These are phyloP conservation scores for Leptopilina boulardi DNA, from an alignment of 1,140 invertebrate species.

Conservation along the genomic window DNA sequence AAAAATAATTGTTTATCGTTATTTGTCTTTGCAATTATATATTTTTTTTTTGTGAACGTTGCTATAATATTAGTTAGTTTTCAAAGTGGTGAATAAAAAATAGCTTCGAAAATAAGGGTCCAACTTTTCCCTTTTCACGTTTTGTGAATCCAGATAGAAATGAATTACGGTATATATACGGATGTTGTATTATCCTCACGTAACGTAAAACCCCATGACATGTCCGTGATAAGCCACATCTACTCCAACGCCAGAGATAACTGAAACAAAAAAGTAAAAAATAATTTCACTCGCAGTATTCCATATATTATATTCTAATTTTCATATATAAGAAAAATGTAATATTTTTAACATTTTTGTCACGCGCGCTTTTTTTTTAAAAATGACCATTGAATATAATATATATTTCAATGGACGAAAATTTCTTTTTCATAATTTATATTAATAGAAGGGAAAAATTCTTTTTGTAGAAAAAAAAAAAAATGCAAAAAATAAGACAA, in stretches of 20 bases:
- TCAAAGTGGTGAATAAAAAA: background rate
- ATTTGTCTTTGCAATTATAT: too few relatives aligned
- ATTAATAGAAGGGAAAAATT: too few relatives aligned
- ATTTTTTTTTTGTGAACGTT: background rate
- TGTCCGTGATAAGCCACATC: slow-evolving; percentile 73
- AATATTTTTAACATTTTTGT: background rate
- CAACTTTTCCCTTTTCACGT: slow-evolving; percentile 1
- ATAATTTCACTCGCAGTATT: background rate
- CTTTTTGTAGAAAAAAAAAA: too few relatives aligned
- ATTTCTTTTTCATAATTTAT: too few relatives aligned
- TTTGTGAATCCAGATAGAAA: slow-evolving; percentile 56
- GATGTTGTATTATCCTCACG: slow-evolving; percentile 70
- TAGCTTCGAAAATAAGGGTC: slow-evolving; percentile 14
- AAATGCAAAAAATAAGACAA: too few relatives aligned
- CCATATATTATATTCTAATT: background rate
- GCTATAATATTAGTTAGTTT: background rate
- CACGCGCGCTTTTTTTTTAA: background rate
- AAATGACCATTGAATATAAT: too few relatives aligned
- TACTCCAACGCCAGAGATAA: slow-evolving; percentile 73
- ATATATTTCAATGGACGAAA: too few relatives aligned
- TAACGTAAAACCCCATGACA: slow-evolving; percentile 72
- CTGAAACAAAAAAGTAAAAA: slow-evolving; percentile 67
- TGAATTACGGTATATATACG: slow-evolving; percentile 66
- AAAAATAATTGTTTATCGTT: too few relatives aligned
- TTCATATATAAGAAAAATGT: background rate